Conservation (phyloP, 2,113 vertebrate genomes). For the Dissostichus mawsoni region DNA sequence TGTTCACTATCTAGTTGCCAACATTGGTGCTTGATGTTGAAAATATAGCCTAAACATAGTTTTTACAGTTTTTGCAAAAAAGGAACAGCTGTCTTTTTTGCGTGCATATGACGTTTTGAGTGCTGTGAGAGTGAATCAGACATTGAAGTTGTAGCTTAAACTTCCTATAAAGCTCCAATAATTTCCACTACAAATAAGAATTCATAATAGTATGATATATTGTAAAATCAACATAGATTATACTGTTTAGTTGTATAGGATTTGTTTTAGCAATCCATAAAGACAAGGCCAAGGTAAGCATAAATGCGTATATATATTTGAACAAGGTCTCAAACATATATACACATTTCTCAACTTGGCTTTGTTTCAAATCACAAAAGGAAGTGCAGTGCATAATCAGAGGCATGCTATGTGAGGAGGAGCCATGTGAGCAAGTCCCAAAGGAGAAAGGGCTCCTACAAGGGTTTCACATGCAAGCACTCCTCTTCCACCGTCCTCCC, state of each 20-base stretch:
- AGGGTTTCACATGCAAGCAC: not conserved
- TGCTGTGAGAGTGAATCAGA: no score
- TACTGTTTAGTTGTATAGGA: no score
- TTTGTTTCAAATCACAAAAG: not conserved
- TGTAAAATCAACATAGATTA: no score
- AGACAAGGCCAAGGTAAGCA: no score
- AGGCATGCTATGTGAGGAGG: not conserved
- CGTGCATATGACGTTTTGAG: no score
- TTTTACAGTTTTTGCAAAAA: not conserved
- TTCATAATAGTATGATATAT: no score
- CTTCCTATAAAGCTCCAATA: no score
- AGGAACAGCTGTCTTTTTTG: not conserved
- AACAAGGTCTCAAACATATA: not conserved
- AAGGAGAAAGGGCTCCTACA: not conserved
- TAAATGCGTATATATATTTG: no score
- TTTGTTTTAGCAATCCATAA: no score
- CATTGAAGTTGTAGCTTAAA: no score
- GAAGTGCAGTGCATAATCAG: not conserved
- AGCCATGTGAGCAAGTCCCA: not conserved
- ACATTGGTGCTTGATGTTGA: not conserved
- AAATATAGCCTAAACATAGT: no score
- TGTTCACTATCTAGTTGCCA: not conserved
- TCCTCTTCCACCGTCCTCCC: not conserved
- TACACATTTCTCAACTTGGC: not conserved
- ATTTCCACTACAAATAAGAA: no score